Evolutionary conservation across 1,140 invertebrate genomes (phyloP).

Genomic region (Cotesia vestalis): DNA sequence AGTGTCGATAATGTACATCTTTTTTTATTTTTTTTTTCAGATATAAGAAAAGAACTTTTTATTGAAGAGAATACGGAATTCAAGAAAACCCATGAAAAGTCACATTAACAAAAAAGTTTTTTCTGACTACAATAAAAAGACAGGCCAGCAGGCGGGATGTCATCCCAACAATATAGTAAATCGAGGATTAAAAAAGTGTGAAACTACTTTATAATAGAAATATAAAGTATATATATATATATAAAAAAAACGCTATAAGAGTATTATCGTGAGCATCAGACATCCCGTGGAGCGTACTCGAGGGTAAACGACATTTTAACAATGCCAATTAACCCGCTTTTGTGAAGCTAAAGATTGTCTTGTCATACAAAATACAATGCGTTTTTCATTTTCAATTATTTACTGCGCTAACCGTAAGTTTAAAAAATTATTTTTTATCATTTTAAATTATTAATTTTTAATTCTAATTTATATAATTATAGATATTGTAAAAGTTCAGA

Average conservation of each 20-base stretch:
- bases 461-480: no score
- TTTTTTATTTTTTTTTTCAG: no score
- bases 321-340: slow-evolving; percentile 53
- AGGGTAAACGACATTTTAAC: slow-evolving; percentile 48
- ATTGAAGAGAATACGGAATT: neutral
- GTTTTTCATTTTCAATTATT: neutral
- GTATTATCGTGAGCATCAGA: slow-evolving; percentile 24
- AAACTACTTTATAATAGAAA: slow-evolving; percentile 34
- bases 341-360: slow-evolving; percentile 35
- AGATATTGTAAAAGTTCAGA: no score
- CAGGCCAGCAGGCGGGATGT: slow-evolving; percentile 14
- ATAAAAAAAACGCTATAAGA: slow-evolving; percentile 9
- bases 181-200: slow-evolving; percentile 31
- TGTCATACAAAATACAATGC: neutral
- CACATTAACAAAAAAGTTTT: neutral
- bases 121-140: slow-evolving; percentile 21
- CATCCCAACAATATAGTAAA: slow-evolving; percentile 12
- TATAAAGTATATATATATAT: slow-evolving; percentile 14
- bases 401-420: no score
- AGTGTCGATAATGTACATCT: no score
- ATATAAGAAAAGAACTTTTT: slow-evolving; percentile 7
- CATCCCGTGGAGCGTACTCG: slow-evolving; percentile 42
- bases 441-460: no score
- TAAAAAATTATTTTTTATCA: no score
- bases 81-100: neutral